A percentile compares a stretch with the other conserved stretches of the same genome.
Evolutionary conservation across 2,888 invertebrate genomes (phyloP).

Genomic region (Oligia strigilis): DNA sequence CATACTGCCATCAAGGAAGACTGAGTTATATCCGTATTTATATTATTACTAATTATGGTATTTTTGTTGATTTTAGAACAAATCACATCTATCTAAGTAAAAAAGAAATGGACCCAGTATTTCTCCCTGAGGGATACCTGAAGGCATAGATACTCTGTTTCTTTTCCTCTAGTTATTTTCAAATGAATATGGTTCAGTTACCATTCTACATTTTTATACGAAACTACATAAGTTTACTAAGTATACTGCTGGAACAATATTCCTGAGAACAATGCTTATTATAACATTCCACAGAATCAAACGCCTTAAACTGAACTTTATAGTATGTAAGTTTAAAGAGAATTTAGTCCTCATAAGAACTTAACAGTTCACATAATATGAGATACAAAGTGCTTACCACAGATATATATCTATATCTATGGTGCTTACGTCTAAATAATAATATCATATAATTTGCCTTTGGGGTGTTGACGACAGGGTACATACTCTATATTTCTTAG

Average conservation of each 20-base stretch:
- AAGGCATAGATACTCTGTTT: neutral
- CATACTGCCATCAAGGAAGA: no score
- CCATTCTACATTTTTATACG: neutral
- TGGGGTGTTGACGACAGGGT: no score
- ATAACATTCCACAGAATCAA: slow-evolving; percentile 1
- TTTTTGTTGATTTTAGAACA: neutral
- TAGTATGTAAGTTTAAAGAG: neutral
- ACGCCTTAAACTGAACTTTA: neutral
- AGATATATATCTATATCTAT: no score
- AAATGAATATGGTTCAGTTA: neutral
- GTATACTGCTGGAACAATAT: neutral
- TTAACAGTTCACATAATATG: no score
- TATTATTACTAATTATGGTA: no score
- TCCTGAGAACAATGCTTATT: neutral
- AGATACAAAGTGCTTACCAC: no score
- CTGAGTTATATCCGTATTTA: no score
- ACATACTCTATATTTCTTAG: no score
- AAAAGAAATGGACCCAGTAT: neutral
- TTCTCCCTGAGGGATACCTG: neutral
- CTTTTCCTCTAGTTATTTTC: neutral
- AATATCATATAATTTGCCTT: no score
- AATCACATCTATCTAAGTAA: neutral
- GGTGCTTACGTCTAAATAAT: no score
- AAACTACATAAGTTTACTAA: neutral
- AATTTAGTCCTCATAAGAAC: no score